Percentiles rank a stretch among this genome's conserved stretches.
Conservation (phyloP, 2,113 vertebrate genomes). For the Boulengeromyrus knoepffleri region DNA sequence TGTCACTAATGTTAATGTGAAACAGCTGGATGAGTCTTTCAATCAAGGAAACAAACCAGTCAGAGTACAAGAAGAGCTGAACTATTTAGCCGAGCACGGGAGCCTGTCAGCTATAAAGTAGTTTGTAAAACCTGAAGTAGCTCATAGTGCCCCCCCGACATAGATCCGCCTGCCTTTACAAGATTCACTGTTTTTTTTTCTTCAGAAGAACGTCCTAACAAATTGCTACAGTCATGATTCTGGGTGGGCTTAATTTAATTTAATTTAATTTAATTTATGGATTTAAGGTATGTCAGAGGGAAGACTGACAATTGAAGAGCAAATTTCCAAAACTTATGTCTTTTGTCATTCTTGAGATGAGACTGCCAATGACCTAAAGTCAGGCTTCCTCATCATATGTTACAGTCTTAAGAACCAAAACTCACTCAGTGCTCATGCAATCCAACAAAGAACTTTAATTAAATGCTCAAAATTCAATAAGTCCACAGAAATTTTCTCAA, state of each 20-base stretch:
- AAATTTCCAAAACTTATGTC: neutral
- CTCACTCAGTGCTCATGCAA: neutral
- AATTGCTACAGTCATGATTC: neutral
- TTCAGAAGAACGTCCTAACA: neutral
- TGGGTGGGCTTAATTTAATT: neutral
- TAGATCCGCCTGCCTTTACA: neutral
- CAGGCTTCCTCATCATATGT: neutral
- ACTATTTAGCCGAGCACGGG: too few species aligned
- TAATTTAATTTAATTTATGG: neutral
- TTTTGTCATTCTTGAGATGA: neutral
- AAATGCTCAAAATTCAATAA: neutral
- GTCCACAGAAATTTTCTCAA: neutral
- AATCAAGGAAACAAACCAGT: neutral
- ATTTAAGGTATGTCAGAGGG: neutral
- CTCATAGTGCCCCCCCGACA: neutral
- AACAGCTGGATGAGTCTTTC: neutral
- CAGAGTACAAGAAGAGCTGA: too few species aligned
- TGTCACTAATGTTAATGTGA: neutral
- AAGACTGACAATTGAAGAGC: neutral
- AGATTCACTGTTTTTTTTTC: neutral
- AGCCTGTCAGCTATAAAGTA: neutral
- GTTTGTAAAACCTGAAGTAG: neutral
- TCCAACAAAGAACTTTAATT: neutral
- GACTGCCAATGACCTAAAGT: neutral
- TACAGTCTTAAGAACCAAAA: neutral